Conservation (phyloP, 2,888 invertebrate species). For the Pterostichus niger region DNA sequence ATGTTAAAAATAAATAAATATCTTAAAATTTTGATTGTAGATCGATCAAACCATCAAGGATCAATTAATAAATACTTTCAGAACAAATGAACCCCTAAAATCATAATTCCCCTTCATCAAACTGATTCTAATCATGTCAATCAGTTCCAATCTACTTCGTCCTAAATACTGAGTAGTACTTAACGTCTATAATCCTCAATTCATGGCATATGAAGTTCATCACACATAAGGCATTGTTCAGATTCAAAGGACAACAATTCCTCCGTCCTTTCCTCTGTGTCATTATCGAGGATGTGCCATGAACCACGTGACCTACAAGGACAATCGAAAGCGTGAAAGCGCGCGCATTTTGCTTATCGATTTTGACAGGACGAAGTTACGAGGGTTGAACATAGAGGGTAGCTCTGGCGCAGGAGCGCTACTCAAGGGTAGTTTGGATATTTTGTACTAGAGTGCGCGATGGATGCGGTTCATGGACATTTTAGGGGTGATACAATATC, state of each 20-base stretch:
- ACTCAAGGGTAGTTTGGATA: neutral
- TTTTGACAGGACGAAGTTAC: neutral
- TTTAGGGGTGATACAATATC: neutral
- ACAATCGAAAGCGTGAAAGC: conserved; percentile 1
- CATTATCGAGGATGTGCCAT: neutral
- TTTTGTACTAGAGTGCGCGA: neutral
- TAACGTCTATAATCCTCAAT: neutral
- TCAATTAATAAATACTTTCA: too few relatives aligned
- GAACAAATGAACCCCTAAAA: neutral
- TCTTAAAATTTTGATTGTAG: too few relatives aligned
- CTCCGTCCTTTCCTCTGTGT: neutral
- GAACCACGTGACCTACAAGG: conserved; percentile 45
- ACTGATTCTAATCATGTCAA: neutral
- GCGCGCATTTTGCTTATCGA: conserved; percentile 30
- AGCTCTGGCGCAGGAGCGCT: neutral
- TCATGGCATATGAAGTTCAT: neutral
- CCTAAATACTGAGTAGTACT: neutral
- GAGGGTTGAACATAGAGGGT: conserved; percentile 4
- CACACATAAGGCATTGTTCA: neutral
- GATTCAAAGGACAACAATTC: conserved; percentile 15
- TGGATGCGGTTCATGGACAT: neutral
- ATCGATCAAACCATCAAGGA: too few relatives aligned
- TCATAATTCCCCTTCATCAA: neutral
- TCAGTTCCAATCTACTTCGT: neutral
- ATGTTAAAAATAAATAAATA: too few relatives aligned